Evolutionary conservation across 2,113 vertebrate species (phyloP), one percentile per base, ranked within the genome.

Genomic region (Ameiurus melas): DNA sequence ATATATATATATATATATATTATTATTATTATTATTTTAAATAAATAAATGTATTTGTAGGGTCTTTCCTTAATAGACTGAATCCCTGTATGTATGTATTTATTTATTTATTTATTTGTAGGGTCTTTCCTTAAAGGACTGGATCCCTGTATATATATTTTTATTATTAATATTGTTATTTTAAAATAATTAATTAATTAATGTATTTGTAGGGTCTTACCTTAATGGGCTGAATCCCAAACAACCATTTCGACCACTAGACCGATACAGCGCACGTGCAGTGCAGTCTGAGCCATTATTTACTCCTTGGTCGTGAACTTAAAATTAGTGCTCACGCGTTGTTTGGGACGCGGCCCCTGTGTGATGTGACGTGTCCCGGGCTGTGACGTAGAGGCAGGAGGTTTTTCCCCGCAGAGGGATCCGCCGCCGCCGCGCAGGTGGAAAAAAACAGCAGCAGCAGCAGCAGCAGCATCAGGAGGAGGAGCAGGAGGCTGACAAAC

Each of bases 301-400:
- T 47, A 36, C 36, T 22, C 30, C 79, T 83, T 43, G 3, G 6
- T 58, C 57, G 73, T 87, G 86, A 36, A 58, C 66, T 60, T 14
- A 47, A 60, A 39, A 3, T 13, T 60, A 12, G 36, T 8, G 16
- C 39, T 9, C 17, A 17, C 30, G 25, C 9, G 27, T 25, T 51
- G 51, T 39, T 47, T 60, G 22, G 77, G 70, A 5, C 93, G 91
- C 92, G 93, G 93, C 92, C 93, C 92, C 60, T n/a, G 25, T 33
- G 60, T 3, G 68, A 43, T 87, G 93, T 86, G 5, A 71, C 78
- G 30, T 64, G 27, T 6, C 53, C 33, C 19, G 33, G 30, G 19
- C 30, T 39, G 71, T 78, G 33, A 75, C 47, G 33, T 73, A 6
- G 13, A 12, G 33, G 36, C 43, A 80, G 55, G 73, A 47, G 82